Base-by-base conservation (phyloP, 2,888 invertebrate species). In the Caenorhabditis virilis region DNA sequence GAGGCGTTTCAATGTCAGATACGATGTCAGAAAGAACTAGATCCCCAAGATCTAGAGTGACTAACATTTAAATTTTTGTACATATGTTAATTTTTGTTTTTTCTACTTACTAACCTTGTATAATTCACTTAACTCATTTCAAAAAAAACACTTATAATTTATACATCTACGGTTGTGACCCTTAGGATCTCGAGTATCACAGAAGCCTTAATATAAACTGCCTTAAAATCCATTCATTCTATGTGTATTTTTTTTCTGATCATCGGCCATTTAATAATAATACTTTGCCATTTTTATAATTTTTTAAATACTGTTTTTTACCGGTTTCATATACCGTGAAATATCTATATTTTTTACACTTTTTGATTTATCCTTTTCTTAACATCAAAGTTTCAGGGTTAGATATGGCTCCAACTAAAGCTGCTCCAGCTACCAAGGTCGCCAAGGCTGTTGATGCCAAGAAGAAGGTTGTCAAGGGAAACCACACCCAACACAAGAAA, bases 361-460 rank as follows among this genome's bases (percentile, higher is more conserved):
- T 15, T 42, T 42, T 36, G 36, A 20, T 39, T 20, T 39, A 39
- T 16, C 2, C 20, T 16, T 18, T 9, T 39, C 22, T 35, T n/a
- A 35, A 35, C 2, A 48, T 20, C 15, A 33, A 33, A 50, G 11
- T 54, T 59, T 58, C 20, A 38, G 38, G 38, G 38, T 38, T 20
- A 42, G 15, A 42, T 23, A 42, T 42, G 42, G 42, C 42, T n/a
- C 42, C 22, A 42, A 42, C 42, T 3, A 42, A 42, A 23, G 42
- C n/a, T n/a, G n/a, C 25, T 57, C 58, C 55, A 60, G 50, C 35
- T 36, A 63, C 64, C 30, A 78, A 78, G 68, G 70, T 71, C 45
- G 72, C 73, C 36, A 82, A 81, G 79, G 82, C 82, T 51, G 64
- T 82, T 51, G 74, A 77, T 23, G 79, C 82, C 58, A 82, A 82